Conservation (phyloP, 2,113 vertebrate genomes). For the Pterocles gutturalis region DNA sequence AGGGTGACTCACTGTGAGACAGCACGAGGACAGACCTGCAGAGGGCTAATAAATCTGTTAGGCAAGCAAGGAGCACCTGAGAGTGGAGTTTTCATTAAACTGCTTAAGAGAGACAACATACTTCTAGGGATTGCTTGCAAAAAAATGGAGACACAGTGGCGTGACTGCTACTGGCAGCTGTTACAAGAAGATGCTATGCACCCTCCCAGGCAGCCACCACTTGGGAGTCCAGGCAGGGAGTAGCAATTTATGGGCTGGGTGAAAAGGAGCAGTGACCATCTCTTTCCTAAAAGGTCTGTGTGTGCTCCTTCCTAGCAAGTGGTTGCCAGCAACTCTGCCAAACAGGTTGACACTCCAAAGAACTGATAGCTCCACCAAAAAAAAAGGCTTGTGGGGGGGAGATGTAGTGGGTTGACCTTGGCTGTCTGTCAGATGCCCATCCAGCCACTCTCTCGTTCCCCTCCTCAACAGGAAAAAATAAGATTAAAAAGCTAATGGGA, state of each 20-base stretch:
- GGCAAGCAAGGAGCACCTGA: background rate
- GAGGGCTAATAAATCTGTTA: background rate
- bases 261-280: background rate
- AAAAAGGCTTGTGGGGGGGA: rapidly evolving
- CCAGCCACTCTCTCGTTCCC: background rate
- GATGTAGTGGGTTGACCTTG: background rate
- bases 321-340: background rate
- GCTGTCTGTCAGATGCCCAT: background rate
- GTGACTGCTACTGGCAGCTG: rapidly evolving
- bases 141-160: background rate
- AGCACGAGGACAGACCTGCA: background rate
- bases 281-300: background rate
- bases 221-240: background rate
- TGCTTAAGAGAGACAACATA: background rate
- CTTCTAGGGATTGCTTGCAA: background rate
- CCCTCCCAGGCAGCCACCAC: background rate
- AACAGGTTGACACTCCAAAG: background rate
- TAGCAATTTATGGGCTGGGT: background rate
- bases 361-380: background rate
- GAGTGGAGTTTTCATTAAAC: background rate
- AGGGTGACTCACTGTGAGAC: background rate
- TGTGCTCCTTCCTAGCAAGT: background rate
- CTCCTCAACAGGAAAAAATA: background rate
- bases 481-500: background rate
- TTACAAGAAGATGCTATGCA: background rate